These are phyloP conservation scores for Ctenosaura bakeri DNA, from an alignment of 2,797 vertebrate genomes.

Conservation along the genomic window DNA sequence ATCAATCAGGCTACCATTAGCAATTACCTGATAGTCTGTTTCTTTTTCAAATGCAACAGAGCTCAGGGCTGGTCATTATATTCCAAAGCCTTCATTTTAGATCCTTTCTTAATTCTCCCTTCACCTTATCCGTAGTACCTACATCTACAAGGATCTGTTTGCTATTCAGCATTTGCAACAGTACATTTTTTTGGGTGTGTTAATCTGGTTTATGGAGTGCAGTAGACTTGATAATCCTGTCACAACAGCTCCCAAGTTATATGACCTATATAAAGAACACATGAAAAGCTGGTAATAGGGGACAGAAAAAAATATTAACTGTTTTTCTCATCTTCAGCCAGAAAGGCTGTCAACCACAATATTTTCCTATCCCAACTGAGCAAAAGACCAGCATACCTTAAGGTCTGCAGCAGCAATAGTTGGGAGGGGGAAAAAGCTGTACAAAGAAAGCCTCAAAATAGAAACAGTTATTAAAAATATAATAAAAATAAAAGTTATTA, in stretches of 20 bases:
- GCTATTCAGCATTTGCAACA: neutral
- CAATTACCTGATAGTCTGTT: neutral
- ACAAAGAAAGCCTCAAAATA: too few species aligned
- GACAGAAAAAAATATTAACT: too few species aligned
- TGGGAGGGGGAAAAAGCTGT: too few species aligned
- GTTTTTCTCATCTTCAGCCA: too few species aligned
- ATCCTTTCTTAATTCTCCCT: neutral
- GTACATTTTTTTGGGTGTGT: neutral
- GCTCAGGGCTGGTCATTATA: neutral
- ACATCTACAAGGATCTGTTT: neutral
- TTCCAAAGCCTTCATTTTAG: neutral
- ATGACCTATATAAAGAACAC: neutral
- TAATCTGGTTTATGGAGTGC: too few species aligned
- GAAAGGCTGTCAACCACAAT: too few species aligned
- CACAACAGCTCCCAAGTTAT: neutral
- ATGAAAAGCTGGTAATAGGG: too few species aligned
- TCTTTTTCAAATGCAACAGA: neutral
- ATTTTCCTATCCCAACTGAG: too few species aligned
- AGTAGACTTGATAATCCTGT: neutral
- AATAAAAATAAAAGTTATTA: too few species aligned
- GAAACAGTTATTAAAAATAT: too few species aligned
- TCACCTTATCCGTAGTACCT: neutral
- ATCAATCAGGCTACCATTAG: neutral
- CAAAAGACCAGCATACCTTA: too few species aligned
- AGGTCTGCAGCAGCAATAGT: too few species aligned